Evolutionary conservation across 2,113 vertebrate species (phyloP).

Genomic region (Sylvilagus bachmani): DNA sequence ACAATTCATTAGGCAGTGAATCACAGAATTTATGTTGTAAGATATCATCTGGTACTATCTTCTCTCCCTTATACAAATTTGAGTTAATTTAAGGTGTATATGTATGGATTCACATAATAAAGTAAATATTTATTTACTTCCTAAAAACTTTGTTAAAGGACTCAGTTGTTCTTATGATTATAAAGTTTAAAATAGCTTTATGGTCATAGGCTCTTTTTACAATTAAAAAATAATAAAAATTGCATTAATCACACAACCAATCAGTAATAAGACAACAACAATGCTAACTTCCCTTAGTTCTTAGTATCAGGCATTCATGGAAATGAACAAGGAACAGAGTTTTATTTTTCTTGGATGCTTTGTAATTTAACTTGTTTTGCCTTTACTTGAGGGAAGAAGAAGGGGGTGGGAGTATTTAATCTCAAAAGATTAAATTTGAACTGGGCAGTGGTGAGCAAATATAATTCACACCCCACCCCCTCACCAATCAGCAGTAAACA

Average conservation of each 20-base stretch:
- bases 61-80: not conserved
- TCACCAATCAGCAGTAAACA: constrained; percentile 59
- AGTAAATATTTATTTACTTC: too few species aligned
- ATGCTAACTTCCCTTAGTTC: not conserved
- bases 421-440: constrained; percentile 69
- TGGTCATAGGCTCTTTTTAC: not conserved
- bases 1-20: constrained; percentile 11
- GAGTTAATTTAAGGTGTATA: not conserved
- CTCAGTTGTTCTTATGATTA: not conserved
- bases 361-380: constrained; percentile 72
- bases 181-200: not conserved
- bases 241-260: constrained; percentile 41
- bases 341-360: constrained; percentile 75
- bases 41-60: not conserved
- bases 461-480: constrained; percentile 60
- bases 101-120: not conserved
- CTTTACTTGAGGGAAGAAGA: constrained; percentile 50
- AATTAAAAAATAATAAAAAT: constrained; percentile 35
- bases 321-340: constrained; percentile 28
- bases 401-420: not conserved
- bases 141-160: not conserved
- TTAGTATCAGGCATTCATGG: constrained; percentile 32
- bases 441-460: constrained; percentile 43
- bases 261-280: constrained; percentile 44
- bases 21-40: not conserved